phyloP scores from a whole-genome alignment of 2,888 invertebrate genomes.

The Acrobeloides nanus region DNA sequence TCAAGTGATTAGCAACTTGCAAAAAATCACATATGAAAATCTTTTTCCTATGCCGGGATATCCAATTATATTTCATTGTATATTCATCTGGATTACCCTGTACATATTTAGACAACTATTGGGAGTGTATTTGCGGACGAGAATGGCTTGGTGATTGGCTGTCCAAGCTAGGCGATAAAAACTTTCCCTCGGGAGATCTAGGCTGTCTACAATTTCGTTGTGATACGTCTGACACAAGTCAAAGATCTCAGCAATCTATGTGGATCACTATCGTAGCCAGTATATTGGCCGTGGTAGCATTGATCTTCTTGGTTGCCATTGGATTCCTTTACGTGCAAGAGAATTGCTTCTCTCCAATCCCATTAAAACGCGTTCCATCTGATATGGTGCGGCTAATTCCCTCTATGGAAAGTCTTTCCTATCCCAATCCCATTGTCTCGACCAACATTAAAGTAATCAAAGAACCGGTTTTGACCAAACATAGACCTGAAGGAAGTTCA shows the following conservation, averaged over 20 bases:
- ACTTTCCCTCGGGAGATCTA: conserved; percentile 27
- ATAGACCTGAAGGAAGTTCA: not conserved
- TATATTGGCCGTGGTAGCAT: conserved; percentile 38
- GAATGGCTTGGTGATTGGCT: conserved; percentile 50
- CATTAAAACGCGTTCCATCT: conserved; percentile 18
- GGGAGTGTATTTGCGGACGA: conserved; percentile 45
- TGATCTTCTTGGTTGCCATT: conserved; percentile 34
- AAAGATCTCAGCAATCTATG: conserved; percentile 16
- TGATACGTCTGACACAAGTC: conserved; percentile 10
- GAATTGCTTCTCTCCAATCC: conserved; percentile 16
- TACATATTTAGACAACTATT: conserved; percentile 37
- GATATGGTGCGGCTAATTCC: conserved; percentile 28
- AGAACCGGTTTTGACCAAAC: not conserved
- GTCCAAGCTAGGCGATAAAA: conserved; percentile 29
- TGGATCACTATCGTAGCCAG: conserved; percentile 49
- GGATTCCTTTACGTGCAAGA: conserved; percentile 46
- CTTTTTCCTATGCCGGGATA: not conserved
- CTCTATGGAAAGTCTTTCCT: conserved; percentile 28
- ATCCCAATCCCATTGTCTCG: conserved; percentile 25
- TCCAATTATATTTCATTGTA: not conserved
- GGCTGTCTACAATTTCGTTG: conserved; percentile 25
- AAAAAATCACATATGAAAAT: not conserved
- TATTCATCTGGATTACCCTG: too few species aligned
- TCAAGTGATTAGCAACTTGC: not conserved
- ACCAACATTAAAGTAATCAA: not conserved